A percentile compares a stretch with the other conserved stretches of the same genome.
Evolutionary conservation across 2,113 vertebrate genomes (phyloP).

Genomic region (Seriola quinqueradiata): DNA sequence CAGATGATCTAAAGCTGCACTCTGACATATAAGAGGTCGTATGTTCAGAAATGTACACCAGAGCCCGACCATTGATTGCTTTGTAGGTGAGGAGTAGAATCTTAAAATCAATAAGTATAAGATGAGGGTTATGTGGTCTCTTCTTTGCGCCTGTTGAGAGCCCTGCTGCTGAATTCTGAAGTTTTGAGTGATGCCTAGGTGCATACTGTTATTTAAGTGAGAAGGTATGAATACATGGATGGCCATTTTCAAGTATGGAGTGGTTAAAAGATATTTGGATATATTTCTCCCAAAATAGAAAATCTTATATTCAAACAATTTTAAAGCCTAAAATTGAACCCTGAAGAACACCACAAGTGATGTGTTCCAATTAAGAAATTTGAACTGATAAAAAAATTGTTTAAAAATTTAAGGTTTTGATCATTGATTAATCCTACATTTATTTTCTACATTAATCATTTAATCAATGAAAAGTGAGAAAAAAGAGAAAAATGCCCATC

Average conservation of each 20-base stretch:
- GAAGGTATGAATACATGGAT: background rate
- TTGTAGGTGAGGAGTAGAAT: slow-evolving; percentile 41
- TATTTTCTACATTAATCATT: background rate
- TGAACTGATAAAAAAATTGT: background rate
- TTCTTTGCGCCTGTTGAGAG: slow-evolving; percentile 20
- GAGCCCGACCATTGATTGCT: slow-evolving; percentile 20
- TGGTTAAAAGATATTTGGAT: background rate
- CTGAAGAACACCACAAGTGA: background rate
- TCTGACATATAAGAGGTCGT: slow-evolving; percentile 53
- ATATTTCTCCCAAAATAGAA: background rate
- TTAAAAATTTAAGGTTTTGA: background rate
- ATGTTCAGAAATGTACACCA: slow-evolving; percentile 49
- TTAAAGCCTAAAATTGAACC: background rate
- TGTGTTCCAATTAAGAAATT: background rate
- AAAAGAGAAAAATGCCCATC: too few species aligned
- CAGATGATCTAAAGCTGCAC: slow-evolving; percentile 42
- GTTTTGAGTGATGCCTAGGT: slow-evolving; percentile 9
- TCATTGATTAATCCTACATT: background rate
- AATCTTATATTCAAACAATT: too few species aligned
- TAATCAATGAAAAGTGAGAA: too few species aligned
- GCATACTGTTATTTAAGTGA: background rate
- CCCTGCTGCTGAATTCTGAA: slow-evolving; percentile 10
- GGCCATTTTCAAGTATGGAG: background rate
- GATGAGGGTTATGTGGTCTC: slow-evolving; percentile 36
- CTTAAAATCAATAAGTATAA: slow-evolving; percentile 43